phyloP scores from a whole-genome alignment of 2,888 invertebrate species.

The Amphimallon solstitiale region DNA sequence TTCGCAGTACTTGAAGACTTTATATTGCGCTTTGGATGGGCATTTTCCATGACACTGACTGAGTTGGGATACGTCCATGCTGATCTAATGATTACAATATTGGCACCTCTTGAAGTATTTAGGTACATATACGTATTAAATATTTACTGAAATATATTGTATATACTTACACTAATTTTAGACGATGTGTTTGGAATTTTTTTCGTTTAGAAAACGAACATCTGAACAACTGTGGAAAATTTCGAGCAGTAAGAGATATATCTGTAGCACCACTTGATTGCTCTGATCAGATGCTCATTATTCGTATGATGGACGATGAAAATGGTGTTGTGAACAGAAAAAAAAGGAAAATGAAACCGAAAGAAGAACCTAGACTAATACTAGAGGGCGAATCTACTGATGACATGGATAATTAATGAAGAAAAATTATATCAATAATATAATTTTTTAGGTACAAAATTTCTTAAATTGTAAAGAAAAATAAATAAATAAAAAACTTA shows the following conservation, averaged over 20 bases:
- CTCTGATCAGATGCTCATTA: constrained; percentile 88
- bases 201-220: constrained; percentile 99
- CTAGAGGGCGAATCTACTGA: constrained; percentile 62
- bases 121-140: constrained; percentile 67
- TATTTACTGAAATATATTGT: not conserved
- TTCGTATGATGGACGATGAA: constrained; percentile 95
- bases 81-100: constrained; percentile 85
- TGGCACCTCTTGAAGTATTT: constrained; percentile 89
- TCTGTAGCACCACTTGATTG: constrained; percentile 94
- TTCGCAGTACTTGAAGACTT: constrained; percentile 97
- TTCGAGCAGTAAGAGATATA: constrained; percentile 97
- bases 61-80: constrained; percentile 79
- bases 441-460: too few relatives aligned
- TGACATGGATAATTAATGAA: constrained; percentile 54
- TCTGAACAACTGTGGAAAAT: constrained; percentile 98
- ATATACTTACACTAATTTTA: constrained; percentile 53
- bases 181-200: constrained; percentile 98
- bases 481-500: too few relatives aligned
- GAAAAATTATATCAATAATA: too few relatives aligned
- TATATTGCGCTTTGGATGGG: constrained; percentile 93
- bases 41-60: constrained; percentile 83
- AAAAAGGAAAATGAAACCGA: constrained; percentile 64
- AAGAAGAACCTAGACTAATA: constrained; percentile 53
- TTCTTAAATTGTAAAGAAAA: too few relatives aligned
- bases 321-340: constrained; percentile 85